phyloP scores from a whole-genome alignment of 2,113 vertebrate species.

The Thomomys bottae region DNA sequence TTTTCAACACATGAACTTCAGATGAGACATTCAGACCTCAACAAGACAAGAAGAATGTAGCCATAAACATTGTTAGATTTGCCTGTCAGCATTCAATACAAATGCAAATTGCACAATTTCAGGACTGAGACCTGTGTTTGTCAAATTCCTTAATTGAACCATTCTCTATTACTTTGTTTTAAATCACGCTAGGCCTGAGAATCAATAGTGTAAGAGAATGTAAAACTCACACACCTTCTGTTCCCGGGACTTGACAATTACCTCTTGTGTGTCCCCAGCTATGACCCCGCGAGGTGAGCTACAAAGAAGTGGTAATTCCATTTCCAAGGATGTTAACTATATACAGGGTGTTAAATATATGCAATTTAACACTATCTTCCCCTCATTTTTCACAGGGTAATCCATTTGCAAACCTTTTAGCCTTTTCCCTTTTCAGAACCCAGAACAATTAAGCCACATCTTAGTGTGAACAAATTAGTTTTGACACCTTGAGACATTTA shows the following conservation, averaged over 20 bases:
- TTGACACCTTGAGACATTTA: constrained; percentile 59
- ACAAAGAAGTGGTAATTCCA: not conserved
- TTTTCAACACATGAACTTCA: not conserved
- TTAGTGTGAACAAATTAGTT: constrained; percentile 65
- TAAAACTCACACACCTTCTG: not conserved
- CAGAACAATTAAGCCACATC: constrained; percentile 46
- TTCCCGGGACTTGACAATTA: not conserved
- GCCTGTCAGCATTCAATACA: not conserved
- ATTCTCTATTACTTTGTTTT: constrained; percentile 7
- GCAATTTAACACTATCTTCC: not conserved
- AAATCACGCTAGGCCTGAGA: not conserved
- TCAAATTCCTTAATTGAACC: not conserved
- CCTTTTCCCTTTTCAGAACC: constrained; percentile 5
- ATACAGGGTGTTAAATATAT: not conserved
- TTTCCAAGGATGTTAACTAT: not conserved
- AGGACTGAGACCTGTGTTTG: not conserved
- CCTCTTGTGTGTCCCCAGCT: not conserved
- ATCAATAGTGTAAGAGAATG: not conserved
- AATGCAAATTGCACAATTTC: constrained; percentile 51
- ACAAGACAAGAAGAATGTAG: not conserved
- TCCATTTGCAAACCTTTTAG: constrained; percentile 27
- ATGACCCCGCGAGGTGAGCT: not conserved
- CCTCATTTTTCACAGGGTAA: constrained; percentile 12
- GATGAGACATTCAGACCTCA: not conserved
- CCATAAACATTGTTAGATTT: not conserved